These are phyloP conservation scores for Zosterops borbonicus DNA, from an alignment of 2,113 vertebrate genomes.

Conservation along the genomic window DNA sequence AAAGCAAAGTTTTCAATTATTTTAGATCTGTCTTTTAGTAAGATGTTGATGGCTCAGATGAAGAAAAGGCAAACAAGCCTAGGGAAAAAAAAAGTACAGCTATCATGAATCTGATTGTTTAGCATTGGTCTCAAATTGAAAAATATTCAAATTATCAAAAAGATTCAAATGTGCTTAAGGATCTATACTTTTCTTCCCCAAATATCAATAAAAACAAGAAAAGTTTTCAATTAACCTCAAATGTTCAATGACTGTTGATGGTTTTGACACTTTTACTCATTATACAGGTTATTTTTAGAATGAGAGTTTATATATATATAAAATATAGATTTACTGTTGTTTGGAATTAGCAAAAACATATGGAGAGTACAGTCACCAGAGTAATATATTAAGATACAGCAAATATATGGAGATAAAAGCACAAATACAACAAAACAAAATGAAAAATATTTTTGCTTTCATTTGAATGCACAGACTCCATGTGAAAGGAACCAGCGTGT, in stretches of 20 bases:
- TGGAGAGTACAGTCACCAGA: background rate
- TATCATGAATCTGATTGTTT: background rate
- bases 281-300: background rate
- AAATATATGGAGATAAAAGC: background rate
- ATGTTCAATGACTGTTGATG: background rate
- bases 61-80: background rate
- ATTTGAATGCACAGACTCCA: background rate
- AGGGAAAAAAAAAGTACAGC: too few relatives aligned
- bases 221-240: background rate
- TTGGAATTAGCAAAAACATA: background rate
- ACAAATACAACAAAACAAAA: background rate
- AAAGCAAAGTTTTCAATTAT: background rate
- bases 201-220: background rate
- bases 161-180: background rate
- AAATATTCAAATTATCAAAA: too few relatives aligned
- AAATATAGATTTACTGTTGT: background rate
- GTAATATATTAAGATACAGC: background rate
- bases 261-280: background rate
- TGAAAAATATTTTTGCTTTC: background rate
- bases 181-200: background rate
- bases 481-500: background rate
- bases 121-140: background rate
- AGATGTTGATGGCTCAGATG: background rate
- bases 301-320: background rate
- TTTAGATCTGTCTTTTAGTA: background rate